Percentiles rank a stretch among this genome's conserved stretches.
Conservation (phyloP, 2,797 vertebrate species). For the Pseudopleuronectes americanus region DNA sequence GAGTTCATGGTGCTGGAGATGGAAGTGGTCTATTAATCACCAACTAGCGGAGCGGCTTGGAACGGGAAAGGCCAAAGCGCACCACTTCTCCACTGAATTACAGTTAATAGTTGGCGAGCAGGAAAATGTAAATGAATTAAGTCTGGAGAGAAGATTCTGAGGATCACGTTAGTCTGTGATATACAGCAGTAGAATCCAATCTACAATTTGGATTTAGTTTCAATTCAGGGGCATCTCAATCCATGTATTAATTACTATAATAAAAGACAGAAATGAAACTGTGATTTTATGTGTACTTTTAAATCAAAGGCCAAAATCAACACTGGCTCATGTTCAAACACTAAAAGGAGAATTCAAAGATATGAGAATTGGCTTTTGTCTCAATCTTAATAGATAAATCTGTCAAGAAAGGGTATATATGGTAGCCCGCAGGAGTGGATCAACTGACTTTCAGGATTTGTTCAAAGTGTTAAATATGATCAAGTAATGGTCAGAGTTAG, state of each 20-base stretch:
- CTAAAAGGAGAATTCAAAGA: no score
- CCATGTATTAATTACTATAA: neutral
- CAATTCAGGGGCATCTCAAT: neutral
- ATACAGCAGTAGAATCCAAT: neutral
- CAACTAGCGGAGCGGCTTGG: conserved; percentile 36
- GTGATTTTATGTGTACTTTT: neutral
- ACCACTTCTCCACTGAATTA: conserved; percentile 66
- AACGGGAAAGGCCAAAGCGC: conserved; percentile 63
- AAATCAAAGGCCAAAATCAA: no score
- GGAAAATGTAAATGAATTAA: conserved; percentile 51
- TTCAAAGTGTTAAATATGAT: no score
- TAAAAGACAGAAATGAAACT: neutral
- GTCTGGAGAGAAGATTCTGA: conserved; percentile 5
- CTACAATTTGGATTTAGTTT: neutral
- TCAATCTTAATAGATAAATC: no score
- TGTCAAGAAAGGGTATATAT: no score
- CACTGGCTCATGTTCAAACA: no score
- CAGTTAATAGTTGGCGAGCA: conserved; percentile 50
- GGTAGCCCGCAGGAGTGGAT: no score
- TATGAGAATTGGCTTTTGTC: no score
- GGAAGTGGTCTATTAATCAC: conserved; percentile 80
- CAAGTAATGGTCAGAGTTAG: no score
- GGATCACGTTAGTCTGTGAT: conserved; percentile 7
- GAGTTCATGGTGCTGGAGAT: conserved; percentile 68
- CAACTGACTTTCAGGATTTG: no score